Percentiles rank a stretch among this genome's conserved stretches.
Evolutionary conservation across 2,113 vertebrate genomes (phyloP).

Genomic region (Sebastes schlegelii): DNA sequence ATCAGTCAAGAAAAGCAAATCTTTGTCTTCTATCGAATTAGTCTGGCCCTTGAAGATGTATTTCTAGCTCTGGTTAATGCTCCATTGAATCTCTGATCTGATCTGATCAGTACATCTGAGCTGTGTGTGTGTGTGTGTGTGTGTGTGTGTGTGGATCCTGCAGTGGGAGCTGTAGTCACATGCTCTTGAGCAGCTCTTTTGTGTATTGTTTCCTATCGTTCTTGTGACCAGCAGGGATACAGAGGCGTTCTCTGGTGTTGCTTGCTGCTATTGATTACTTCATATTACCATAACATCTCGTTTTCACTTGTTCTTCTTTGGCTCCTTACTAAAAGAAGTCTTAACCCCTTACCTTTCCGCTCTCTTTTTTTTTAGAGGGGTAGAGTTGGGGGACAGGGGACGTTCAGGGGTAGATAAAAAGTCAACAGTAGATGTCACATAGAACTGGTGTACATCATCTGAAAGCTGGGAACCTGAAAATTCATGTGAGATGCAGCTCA

Average conservation of each 20-base stretch:
- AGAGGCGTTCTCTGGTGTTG: conserved; percentile 38
- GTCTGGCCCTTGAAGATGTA: not conserved
- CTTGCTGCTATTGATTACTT: not conserved
- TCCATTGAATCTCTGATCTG: conserved; percentile 46
- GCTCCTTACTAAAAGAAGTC: not conserved
- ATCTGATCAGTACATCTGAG: conserved; percentile 47
- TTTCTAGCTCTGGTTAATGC: conserved; percentile 25
- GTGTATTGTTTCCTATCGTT: conserved; percentile 71
- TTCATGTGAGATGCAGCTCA: too few species aligned
- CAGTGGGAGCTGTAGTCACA: conserved; percentile 66
- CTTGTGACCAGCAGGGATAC: conserved; percentile 61
- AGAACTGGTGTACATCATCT: not conserved
- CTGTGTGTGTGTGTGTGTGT: conserved; percentile 42
- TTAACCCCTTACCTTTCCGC: not conserved
- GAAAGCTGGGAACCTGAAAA: too few species aligned
- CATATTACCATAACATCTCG: not conserved
- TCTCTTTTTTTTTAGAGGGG: not conserved
- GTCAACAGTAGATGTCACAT: not conserved
- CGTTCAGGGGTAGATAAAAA: too few species aligned
- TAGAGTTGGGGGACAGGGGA: too few species aligned
- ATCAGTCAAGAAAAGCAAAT: conserved; percentile 10
- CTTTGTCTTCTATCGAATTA: conserved; percentile 24
- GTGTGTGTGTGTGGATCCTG: conserved; percentile 29
- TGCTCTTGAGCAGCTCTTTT: conserved; percentile 67
- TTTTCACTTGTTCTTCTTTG: conserved; percentile 7